These are phyloP conservation scores for Hymenopus coronatus DNA, from an alignment of 2,888 invertebrate species.

Conservation along the genomic window DNA sequence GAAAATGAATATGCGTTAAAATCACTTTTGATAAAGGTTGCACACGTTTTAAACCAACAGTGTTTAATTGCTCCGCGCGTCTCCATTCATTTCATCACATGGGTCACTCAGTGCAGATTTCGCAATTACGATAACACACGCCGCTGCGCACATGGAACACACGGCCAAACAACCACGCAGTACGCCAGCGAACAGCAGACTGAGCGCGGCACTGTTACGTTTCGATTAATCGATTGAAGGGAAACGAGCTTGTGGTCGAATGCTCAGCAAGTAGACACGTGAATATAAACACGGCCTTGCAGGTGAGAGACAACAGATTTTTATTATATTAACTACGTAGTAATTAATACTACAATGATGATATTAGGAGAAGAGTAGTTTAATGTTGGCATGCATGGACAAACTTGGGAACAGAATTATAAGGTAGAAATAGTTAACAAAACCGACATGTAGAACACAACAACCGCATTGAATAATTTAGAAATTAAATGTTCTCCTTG, in stretches of 20 bases:
- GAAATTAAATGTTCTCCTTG: not conserved
- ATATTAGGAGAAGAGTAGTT: no score
- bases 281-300: not conserved
- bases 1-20: not conserved
- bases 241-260: not conserved
- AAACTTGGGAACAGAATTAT: no score
- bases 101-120: not conserved
- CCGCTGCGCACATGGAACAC: not conserved
- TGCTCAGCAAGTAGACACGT: not conserved
- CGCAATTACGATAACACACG: not conserved
- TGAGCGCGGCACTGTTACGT: not conserved
- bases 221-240: not conserved
- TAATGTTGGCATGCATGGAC: no score
- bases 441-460: no score
- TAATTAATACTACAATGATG: no score
- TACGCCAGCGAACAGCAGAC: not conserved
- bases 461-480: no score
- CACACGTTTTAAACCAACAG: not conserved
- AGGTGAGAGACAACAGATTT: not conserved
- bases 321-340: no score
- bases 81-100: not conserved
- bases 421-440: no score
- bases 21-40: not conserved
- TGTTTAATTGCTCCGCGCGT: not conserved
- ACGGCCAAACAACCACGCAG: not conserved